These are phyloP conservation scores for Megaustenia siamemsis DNA, from an alignment of 2,888 invertebrate species.

Conservation along the genomic window DNA sequence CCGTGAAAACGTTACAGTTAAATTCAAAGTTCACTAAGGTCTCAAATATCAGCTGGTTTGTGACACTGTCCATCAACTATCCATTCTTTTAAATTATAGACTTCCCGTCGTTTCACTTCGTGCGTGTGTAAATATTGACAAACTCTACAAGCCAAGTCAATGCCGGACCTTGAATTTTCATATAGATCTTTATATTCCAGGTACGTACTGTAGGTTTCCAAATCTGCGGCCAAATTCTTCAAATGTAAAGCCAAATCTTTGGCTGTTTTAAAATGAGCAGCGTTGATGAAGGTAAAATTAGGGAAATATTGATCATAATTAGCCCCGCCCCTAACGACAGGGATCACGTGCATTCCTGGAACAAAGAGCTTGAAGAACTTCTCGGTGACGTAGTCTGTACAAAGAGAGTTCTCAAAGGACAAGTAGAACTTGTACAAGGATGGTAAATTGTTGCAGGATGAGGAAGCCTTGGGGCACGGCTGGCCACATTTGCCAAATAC, in stretches of 20 bases:
- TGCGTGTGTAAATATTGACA: background rate
- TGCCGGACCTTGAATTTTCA: too few relatives aligned
- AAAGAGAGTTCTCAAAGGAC: constrained; percentile 52
- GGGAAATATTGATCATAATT: constrained; percentile 45
- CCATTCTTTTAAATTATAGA: constrained; percentile 23
- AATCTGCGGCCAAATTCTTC: constrained; percentile 41
- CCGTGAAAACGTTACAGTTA: too few relatives aligned
- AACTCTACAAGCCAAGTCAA: background rate
- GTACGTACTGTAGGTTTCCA: constrained; percentile 39
- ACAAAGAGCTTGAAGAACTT: constrained; percentile 45
- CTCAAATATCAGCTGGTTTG: background rate
- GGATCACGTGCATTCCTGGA: background rate
- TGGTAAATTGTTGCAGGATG: background rate
- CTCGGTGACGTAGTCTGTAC: constrained; percentile 50
- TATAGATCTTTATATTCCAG: constrained; percentile 52
- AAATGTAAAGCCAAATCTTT: constrained; percentile 53
- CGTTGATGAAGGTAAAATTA: constrained; percentile 41
- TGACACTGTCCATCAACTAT: constrained; percentile 25
- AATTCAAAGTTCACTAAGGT: too few relatives aligned
- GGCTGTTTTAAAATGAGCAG: constrained; percentile 45
- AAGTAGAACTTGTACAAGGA: constrained; percentile 49
- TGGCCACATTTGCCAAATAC: constrained; percentile 28
- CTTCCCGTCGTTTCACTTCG: background rate
- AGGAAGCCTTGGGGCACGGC: background rate
- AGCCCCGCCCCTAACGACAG: constrained; percentile 39